Conservation (phyloP, 2,888 invertebrate genomes). For the Digitonthophagus gazella region DNA sequence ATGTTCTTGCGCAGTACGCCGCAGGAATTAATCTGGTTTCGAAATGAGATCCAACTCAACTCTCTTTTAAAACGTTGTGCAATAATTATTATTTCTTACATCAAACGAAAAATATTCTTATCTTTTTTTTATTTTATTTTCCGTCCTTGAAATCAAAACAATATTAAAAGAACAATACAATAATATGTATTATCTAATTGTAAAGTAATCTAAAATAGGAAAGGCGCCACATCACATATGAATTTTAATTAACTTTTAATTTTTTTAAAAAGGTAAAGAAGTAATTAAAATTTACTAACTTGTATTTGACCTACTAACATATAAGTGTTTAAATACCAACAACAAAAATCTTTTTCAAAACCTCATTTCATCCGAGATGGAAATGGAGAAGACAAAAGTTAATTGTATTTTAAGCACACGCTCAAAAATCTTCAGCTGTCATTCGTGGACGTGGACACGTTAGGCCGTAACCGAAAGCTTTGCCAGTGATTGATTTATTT, state of each 20-base stretch:
- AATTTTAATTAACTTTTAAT: neutral
- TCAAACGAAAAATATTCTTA: neutral
- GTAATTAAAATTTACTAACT: neutral
- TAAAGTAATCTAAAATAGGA: neutral
- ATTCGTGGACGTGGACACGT: neutral
- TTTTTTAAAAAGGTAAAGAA: neutral
- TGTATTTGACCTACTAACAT: neutral
- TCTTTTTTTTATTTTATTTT: no score
- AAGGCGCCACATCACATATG: neutral
- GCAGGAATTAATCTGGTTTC: neutral
- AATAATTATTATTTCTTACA: neutral
- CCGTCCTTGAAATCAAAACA: neutral
- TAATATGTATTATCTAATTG: neutral
- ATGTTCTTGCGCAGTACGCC: slow-evolving; percentile 23
- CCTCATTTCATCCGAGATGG: no score
- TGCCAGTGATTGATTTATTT: slow-evolving; percentile 14
- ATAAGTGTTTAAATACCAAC: no score
- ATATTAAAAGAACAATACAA: neutral
- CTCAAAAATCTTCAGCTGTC: neutral
- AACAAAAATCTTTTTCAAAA: neutral
- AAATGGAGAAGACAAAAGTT: no score
- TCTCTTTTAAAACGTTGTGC: no score
- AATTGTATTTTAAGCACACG: neutral
- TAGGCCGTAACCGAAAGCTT: neutral
- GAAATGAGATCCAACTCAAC: neutral